Base-by-base conservation (phyloP, 2,888 invertebrate species). In the Latheticus oryzae region DNA sequence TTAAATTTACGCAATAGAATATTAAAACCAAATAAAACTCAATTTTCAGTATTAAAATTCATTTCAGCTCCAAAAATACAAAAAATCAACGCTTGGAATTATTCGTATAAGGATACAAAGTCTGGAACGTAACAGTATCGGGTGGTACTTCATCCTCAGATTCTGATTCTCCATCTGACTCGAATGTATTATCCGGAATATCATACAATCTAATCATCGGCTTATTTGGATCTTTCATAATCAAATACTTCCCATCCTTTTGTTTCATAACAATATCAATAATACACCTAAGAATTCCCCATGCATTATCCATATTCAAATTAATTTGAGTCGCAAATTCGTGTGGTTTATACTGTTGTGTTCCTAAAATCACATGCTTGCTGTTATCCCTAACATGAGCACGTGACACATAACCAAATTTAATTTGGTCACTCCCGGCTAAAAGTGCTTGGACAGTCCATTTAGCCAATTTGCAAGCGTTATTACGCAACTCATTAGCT, bases 221-320 rank as follows among this genome's bases (percentile, higher is more conserved):
- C 88, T 98, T 98, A 82, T 97, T 98, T 2, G 98, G 98, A 80
- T 98, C 97, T 81, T 98, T 97, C 93, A 98, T 95, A 67, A 98
- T 95, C 72, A 98, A 84, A 80, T 96, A 98, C 79, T 92, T 92
- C 71, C 98, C 97, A 76, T 97, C 95, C 73, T 95, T 92, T 78
- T 97, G 93, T 79, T 95, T 95, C 92, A 96, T 93, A 72, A 96
- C 93, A 62, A 95, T 91, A 72, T 99, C 98, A 68, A 99, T 91
- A 73, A 99, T 95, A 79, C 97, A 98, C 8, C 98, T 87, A 59
- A 99, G 83, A 56, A 99, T 93, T 63, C 97, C 99, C 99, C 99
- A 99, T 1, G 95, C 97, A 80, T 99, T 99, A 79, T 99, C 99
- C 97, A 99, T 96, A 76, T 96, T 97, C 72, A 99, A 82, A 80